A percentile compares a stretch with the other conserved stretches of the same genome.
Evolutionary conservation across 2,888 invertebrate species (phyloP).

Genomic region (Rotaria macrura): DNA sequence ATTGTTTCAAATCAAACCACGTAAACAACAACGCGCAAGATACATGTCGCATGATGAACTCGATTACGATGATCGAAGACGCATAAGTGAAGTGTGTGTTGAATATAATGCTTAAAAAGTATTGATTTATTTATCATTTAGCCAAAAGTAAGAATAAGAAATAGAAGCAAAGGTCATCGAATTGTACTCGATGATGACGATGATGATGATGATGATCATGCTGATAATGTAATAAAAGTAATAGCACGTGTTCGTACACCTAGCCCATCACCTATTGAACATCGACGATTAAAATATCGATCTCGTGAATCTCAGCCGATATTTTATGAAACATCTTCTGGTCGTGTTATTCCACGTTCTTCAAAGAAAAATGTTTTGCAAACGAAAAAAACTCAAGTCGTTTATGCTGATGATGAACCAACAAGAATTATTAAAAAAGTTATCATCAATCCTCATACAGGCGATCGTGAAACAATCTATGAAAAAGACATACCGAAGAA

Average conservation of each 20-base stretch:
- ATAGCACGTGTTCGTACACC: not conserved
- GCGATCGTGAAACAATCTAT: not conserved
- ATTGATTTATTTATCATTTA: not conserved
- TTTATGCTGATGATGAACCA: not conserved
- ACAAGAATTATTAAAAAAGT: not conserved
- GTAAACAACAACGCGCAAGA: not conserved
- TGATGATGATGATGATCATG: not conserved
- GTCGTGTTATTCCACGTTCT: not conserved
- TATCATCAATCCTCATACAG: not conserved
- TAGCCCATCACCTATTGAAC: not conserved
- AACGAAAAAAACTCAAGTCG: not conserved
- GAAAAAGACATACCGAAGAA: not conserved
- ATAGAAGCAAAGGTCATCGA: not conserved
- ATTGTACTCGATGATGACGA: not conserved
- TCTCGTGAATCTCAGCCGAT: not conserved
- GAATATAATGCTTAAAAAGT: not conserved
- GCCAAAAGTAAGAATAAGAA: not conserved
- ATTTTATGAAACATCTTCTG: not conserved
- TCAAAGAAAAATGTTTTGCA: not conserved
- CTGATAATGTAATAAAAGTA: not conserved
- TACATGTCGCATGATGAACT: not conserved
- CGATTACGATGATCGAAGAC: not conserved
- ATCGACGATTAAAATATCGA: not conserved
- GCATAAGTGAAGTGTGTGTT: not conserved
- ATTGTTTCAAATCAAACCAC: not conserved